Evolutionary conservation across 2,888 invertebrate genomes (phyloP), one percentile per base, ranked within the genome.

Genomic region (Chelonus formosanus): DNA sequence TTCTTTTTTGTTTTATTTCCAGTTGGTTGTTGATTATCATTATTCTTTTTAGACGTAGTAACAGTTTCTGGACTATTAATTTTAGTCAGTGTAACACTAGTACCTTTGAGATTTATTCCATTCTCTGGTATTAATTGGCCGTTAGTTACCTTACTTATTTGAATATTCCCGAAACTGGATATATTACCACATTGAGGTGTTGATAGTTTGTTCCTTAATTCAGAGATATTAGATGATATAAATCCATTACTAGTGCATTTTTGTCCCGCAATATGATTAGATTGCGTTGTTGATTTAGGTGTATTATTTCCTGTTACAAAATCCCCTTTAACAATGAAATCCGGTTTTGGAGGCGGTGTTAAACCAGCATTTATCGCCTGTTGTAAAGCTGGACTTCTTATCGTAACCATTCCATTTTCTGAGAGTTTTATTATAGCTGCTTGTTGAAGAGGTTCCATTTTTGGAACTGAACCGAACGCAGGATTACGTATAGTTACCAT

Each of bases 371-470:
- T 83, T 53, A 84, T 84, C 0, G 84, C 84, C 32, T 81, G 85
- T 34, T 85, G 88, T 82, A 91, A 86, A 0, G 90, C 80, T 0
- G 93, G 93, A 83, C 93, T 93, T 7, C 94, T 86, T 58, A 94
- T 94, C 0, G 94, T 94, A 67, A 92, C 94, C 93, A 94, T 94
- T 6, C 93, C 93, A 76, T 90, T 90, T 69, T 90, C 90, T 71
- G 89, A 89, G 5, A 85, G 83, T 74, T 89, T 90, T 74, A 90
- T 90, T 70, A 90, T 90, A 3, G 90, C 88, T 3, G 90, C 89
- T 59, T 89, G 90, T 64, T 88, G 88, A 0, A 70, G 69, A n/a
- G 78, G 67, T 36, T 80, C 80, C 36, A 82, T 79, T 68, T 85
- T 84, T 66, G 87, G 87, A 71, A 88, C 87, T 0, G 89, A 88